Conservation (phyloP, 2,888 invertebrate genomes). For the Xestoiulus laeticollis region DNA sequence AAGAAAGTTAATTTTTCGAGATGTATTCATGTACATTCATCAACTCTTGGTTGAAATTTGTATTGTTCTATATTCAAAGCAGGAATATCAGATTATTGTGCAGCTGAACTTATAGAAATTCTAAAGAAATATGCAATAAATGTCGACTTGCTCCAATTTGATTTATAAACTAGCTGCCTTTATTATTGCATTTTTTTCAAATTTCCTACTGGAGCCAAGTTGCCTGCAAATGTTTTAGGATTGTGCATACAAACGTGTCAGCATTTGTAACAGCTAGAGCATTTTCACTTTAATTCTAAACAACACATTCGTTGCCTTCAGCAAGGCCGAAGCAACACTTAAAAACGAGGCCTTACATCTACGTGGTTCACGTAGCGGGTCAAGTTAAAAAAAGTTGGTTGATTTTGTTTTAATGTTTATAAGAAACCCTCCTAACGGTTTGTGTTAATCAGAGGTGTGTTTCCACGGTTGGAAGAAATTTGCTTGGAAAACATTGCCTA, state of each 20-base stretch:
- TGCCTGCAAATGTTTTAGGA: not conserved
- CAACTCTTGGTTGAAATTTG: no score
- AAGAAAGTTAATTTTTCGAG: no score
- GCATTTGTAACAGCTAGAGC: not conserved
- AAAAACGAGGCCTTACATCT: constrained; percentile 25
- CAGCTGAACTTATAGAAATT: not conserved
- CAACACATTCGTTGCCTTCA: not conserved
- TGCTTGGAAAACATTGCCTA: not conserved
- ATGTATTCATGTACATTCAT: no score
- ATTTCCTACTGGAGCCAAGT: not conserved
- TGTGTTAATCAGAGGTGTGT: not conserved
- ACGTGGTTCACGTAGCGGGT: not conserved
- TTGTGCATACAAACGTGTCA: not conserved
- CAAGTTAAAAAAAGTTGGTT: not conserved
- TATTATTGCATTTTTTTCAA: not conserved
- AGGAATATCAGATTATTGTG: not conserved
- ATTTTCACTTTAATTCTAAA: constrained; percentile 31
- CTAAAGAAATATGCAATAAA: not conserved
- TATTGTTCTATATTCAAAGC: not conserved
- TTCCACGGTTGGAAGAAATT: not conserved
- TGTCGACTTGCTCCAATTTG: constrained; percentile 8
- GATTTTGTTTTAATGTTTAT: not conserved
- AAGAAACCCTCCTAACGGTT: not conserved
- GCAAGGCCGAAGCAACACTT: constrained; percentile 16
- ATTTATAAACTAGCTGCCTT: not conserved